Base-by-base conservation (phyloP, 2,113 vertebrate species). In the Leptobrachium leishanense region DNA sequence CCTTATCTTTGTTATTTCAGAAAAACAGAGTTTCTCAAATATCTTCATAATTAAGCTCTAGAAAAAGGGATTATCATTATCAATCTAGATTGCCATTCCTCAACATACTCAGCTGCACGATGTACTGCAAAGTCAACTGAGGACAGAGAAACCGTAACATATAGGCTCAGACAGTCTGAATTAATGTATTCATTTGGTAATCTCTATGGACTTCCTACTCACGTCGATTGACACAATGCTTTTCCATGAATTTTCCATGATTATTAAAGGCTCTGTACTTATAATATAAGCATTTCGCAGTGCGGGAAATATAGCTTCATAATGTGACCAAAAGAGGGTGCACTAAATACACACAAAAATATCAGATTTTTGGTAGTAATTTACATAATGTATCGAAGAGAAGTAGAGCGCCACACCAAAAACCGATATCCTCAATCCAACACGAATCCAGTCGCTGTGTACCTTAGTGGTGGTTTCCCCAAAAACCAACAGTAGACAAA, bases 201-300 rank as follows among this genome's bases (percentile, higher is more conserved):
- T 68, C 53, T 68, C 20, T 46, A 67, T 42, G 74, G 74, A 76
- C 74, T 76, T 76, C 63, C 74, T 46, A 42, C 64, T 68, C 50
- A 67, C 40, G 39, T 39, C 55, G 50, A 46, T 54, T 76, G 40
- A 76, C 63, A 67, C 15, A 65, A 65, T 41, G 2, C 2, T 10
- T 65, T 31, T 31, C 20, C 20, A 31, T 31, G 20, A 31, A 31
- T 31, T 31, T 31, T 31, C 20, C 20, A 31, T 31, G 20, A 31
- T 31, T 31, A 31, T 31, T 31, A 31, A 31, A 31, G 20, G 20
- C 1, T 31, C 20, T 31, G 20, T 31, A 31, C 20, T 31, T 31
- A 31, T 31, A 31, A 31, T 31, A 31, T 31, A 31, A 31, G 20
- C 20, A 31, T 31, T 31, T 31, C 1, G 20, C 20, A 31, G 20